Evolutionary conservation across 2,888 invertebrate species (phyloP), one percentile per base, ranked within the genome.

Genomic region (Parascotia fuliginaria): DNA sequence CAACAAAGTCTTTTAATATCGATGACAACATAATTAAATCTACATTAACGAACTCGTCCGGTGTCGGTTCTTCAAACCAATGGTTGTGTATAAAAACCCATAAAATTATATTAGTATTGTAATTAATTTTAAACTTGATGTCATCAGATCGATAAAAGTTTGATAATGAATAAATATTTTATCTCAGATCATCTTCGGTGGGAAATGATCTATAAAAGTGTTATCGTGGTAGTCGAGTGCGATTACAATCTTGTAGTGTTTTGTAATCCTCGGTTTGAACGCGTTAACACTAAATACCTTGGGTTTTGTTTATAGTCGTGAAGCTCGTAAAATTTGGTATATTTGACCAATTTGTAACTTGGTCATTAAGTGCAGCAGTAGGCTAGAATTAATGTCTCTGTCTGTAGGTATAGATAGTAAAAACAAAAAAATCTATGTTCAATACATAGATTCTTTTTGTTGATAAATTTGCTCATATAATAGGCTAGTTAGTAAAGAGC

Each of bases 131-230:
- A 51, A 19, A 36, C 12, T 36, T 14, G 9, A 19, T 15, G 19
- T 33, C 33, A 16, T 33, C 36, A 33, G 9, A n/a, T 16, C 6
- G 16, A 19, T 19, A 19, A 28, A 31, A n/a, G 29, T 59, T 46
- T 31, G 42, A 33, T 45, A 40, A 19, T 44, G 12, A 31, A 46
- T 36, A 32, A 36, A 22, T 42, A 39, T 5, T 3, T 33, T 51
- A 51, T 39, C 14, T 49, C 38, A 2, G 13, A 38, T 5, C 22
- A 42, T 52, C 37, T 53, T 16, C 48, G 45, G 42, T 60, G 56
- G 60, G 48, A 57, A 51, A 27, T 54, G 36, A 37, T 27, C 33
- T 48, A 56, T 51, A 50, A 56, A 47, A 53, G 13, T 31, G 12
- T 9, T 19, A 48, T 48, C 12, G 11, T 12, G 36, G 22, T n/a